These are phyloP conservation scores for Phaedon cochleariae DNA, from an alignment of 2,888 invertebrate species.

Conservation along the genomic window DNA sequence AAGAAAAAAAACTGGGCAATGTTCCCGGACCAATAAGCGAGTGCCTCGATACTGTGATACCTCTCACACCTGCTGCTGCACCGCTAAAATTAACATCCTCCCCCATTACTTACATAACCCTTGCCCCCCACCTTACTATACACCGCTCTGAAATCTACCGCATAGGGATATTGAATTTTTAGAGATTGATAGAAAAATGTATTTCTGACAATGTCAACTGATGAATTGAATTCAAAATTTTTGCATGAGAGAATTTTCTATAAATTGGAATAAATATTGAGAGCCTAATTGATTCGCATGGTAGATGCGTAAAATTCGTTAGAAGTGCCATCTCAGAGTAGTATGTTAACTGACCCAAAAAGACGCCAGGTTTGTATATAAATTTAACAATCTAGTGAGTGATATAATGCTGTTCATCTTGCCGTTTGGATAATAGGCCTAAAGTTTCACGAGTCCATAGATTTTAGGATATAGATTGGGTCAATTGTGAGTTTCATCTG, in stretches of 20 bases:
- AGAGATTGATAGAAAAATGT: constrained; percentile 30
- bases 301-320: constrained; percentile 61
- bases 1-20: constrained; percentile 47
- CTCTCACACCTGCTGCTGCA: constrained; percentile 57
- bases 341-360: constrained; percentile 63
- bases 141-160: constrained; percentile 24
- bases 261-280: constrained; percentile 42
- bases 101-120: constrained; percentile 26
- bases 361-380: constrained; percentile 51
- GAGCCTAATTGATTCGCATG: constrained; percentile 60
- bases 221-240: constrained; percentile 21
- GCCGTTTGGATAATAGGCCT: background rate
- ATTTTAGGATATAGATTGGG: background rate
- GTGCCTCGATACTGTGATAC: constrained; percentile 63
- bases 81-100: constrained; percentile 49
- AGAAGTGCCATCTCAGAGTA: constrained; percentile 62
- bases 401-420: background rate
- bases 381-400: constrained; percentile 1
- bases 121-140: constrained; percentile 31
- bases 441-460: background rate
- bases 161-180: constrained; percentile 33
- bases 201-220: background rate
- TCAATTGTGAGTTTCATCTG: constrained; percentile 1
- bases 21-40: constrained; percentile 59
- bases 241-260: constrained; percentile 41